Evolutionary conservation across 2,888 invertebrate species (phyloP).

Genomic region (Prosapia bicincta): DNA sequence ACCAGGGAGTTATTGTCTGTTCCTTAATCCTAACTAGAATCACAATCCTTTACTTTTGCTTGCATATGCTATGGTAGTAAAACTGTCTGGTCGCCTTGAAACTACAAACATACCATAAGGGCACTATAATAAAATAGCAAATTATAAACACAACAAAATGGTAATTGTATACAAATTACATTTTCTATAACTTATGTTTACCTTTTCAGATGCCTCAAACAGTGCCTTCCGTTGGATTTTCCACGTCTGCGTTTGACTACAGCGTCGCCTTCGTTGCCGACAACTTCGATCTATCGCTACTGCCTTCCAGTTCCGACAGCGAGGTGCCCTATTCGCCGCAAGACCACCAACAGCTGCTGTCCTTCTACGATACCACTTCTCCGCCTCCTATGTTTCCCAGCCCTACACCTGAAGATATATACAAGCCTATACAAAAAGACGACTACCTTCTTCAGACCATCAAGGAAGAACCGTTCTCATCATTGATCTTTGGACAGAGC

Average conservation of each 20-base stretch:
- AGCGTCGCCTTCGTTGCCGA: slow-evolving; percentile 54
- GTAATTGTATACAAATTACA: too few species aligned
- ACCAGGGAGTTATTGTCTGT: too few species aligned
- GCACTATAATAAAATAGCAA: too few species aligned
- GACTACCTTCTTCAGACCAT: slow-evolving; percentile 26
- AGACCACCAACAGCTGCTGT: slow-evolving; percentile 57
- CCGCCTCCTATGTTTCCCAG: slow-evolving; percentile 34
- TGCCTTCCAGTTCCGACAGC: slow-evolving; percentile 51
- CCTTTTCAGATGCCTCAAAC: slow-evolving; percentile 77
- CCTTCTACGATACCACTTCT: slow-evolving; percentile 35
- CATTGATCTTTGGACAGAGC: slow-evolving; percentile 1
- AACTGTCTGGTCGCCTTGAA: too few species aligned
- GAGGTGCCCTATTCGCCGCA: slow-evolving; percentile 47
- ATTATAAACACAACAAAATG: too few species aligned
- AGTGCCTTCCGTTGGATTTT: slow-evolving; percentile 72
- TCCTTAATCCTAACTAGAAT: too few species aligned
- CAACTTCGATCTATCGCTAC: slow-evolving; percentile 67
- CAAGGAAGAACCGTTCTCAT: slow-evolving; percentile 34
- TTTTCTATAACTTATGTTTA: too few species aligned
- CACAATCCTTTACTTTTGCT: too few species aligned
- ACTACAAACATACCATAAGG: too few species aligned
- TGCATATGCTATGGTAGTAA: too few species aligned
- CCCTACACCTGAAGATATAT: slow-evolving; percentile 18
- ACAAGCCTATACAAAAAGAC: slow-evolving; percentile 17
- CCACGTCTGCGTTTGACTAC: slow-evolving; percentile 64